Conservation (phyloP, 2,113 vertebrate species). For the Hemibagrus wyckioides region DNA sequence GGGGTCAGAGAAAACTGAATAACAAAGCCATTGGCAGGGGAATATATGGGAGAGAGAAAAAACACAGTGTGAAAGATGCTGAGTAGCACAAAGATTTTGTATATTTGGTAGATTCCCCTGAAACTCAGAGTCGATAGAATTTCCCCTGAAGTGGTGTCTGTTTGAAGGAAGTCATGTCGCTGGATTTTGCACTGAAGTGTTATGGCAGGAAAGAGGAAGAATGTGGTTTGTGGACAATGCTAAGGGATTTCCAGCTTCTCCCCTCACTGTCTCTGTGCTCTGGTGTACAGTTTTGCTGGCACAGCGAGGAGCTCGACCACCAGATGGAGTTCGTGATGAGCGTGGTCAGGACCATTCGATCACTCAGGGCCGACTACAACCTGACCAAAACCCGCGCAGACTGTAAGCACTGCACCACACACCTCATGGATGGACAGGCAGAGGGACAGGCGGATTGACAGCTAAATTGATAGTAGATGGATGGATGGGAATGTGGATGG, state of each 20-base stretch:
- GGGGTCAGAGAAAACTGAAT: background rate
- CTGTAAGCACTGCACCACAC: constrained; percentile 69
- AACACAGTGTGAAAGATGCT: background rate
- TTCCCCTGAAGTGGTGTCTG: too few species aligned
- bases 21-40: too few species aligned
- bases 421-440: background rate
- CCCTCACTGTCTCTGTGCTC: background rate
- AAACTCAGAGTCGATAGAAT: too few species aligned
- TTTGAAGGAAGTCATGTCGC: background rate
- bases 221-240: background rate
- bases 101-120: background rate
- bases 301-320: constrained; percentile 76
- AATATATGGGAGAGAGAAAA: too few species aligned
- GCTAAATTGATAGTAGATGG: too few species aligned
- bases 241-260: background rate
- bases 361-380: constrained; percentile 86
- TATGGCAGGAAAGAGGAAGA: background rate
- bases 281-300: constrained; percentile 79
- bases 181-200: background rate
- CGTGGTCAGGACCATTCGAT: constrained; percentile 81
- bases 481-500: too few species aligned
- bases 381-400: constrained; percentile 85
- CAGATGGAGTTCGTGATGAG: constrained; percentile 81
- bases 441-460: too few species aligned
- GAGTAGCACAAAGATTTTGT: background rate